Conservation (phyloP, 2,797 vertebrate genomes). For the Cirrhinus mrigala region DNA sequence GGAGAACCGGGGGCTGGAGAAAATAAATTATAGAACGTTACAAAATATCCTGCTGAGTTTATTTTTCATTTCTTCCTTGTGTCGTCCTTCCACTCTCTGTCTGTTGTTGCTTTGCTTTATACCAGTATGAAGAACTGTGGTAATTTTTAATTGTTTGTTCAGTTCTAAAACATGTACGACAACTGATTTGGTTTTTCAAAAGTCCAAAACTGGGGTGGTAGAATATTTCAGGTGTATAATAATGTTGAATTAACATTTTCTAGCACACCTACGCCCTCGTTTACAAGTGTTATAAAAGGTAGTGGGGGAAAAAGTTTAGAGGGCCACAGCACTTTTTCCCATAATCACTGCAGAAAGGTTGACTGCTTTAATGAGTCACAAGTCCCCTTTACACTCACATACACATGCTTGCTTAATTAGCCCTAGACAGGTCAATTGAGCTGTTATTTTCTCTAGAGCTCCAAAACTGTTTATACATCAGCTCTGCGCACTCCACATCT, state of each 20-base stretch:
- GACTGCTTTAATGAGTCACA: constrained; percentile 32
- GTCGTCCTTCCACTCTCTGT: background rate
- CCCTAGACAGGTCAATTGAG: constrained; percentile 1
- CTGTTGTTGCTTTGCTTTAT: constrained; percentile 3
- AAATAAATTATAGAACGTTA: constrained; percentile 21
- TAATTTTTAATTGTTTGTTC: background rate
- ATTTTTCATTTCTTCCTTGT: constrained; percentile 4
- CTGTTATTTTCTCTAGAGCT: constrained; percentile 23
- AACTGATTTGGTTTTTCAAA: constrained; percentile 20
- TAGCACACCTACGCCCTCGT: background rate
- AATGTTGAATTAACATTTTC: constrained; percentile 41
- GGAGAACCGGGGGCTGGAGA: constrained; percentile 28
- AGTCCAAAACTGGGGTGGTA: constrained; percentile 6
- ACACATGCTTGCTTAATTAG: constrained; percentile 36
- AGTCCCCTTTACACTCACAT: constrained; percentile 1
- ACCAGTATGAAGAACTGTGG: background rate
- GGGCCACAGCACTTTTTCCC: background rate
- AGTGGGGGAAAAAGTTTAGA: background rate
- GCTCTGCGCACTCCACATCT: background rate
- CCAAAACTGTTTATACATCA: constrained; percentile 4
- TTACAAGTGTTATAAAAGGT: constrained; percentile 16
- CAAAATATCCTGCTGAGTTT: constrained; percentile 28
- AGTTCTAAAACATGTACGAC: background rate
- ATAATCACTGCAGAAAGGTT: constrained; percentile 18
- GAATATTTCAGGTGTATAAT: constrained; percentile 43